Percentiles rank a stretch among this genome's conserved stretches.
Conservation (phyloP, 2,888 invertebrate species). For the Zaprionus obscuricornis region DNA sequence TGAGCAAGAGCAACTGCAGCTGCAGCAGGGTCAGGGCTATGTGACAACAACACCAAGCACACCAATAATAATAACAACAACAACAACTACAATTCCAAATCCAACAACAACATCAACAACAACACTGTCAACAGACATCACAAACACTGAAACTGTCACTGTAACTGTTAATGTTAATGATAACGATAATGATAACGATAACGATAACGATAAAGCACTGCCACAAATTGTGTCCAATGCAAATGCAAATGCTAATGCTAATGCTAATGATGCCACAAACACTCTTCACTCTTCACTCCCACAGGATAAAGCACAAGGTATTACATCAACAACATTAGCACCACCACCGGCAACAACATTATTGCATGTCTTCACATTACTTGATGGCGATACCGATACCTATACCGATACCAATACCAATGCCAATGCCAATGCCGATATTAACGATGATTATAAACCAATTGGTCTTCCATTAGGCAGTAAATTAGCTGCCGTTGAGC, state of each 20-base stretch:
- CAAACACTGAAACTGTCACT: constrained; percentile 45
- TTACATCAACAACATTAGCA: constrained; percentile 57
- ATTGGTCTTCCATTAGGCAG: constrained; percentile 23
- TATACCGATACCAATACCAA: too few relatives aligned
- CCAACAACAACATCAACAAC: constrained; percentile 19
- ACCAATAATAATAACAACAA: constrained; percentile 45
- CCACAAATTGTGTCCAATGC: constrained; percentile 33
- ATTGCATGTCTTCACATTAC: constrained; percentile 84
- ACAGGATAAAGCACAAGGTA: constrained; percentile 62
- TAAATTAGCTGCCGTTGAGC: constrained; percentile 46
- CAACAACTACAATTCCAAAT: constrained; percentile 32
- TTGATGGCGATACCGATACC: constrained; percentile 61
- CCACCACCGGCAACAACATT: constrained; percentile 82
- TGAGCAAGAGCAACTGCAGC: constrained; percentile 30
- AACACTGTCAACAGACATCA: constrained; percentile 55
- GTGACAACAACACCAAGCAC: constrained; percentile 74
- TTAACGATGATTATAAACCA: constrained; percentile 38
- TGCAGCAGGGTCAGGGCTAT: constrained; percentile 64
- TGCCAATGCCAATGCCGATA: too few relatives aligned
- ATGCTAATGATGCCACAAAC: constrained; percentile 76
- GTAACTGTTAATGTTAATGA: constrained; percentile 23
- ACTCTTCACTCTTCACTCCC: constrained; percentile 73
- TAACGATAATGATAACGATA: constrained; percentile 41
- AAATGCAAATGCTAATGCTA: constrained; percentile 30
- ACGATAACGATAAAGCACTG: constrained; percentile 44